Conservation (phyloP, 1,140 invertebrate species). For the Zaprionus camerounensis region DNA sequence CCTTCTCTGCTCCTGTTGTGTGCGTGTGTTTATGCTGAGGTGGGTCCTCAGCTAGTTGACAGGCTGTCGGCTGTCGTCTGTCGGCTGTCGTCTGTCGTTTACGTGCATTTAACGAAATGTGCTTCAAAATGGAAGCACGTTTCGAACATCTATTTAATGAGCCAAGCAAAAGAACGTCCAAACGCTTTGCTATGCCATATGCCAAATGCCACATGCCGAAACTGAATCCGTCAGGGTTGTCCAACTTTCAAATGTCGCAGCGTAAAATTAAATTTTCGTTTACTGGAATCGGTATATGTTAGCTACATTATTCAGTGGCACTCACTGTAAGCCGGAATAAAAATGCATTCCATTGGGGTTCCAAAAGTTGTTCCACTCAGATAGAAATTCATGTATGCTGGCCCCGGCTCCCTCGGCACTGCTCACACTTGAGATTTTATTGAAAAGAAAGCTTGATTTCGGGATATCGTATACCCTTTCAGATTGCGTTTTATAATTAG, state of each 20-base stretch:
- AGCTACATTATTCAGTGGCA: constrained; percentile 73
- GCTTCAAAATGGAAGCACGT: constrained; percentile 79
- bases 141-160: constrained; percentile 78
- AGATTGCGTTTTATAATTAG: background rate
- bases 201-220: background rate
- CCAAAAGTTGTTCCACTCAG: constrained; percentile 10
- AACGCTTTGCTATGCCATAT: constrained; percentile 23
- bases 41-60: constrained; percentile 61
- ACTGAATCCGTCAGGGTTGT: constrained; percentile 30
- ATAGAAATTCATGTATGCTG: constrained; percentile 12
- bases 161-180: constrained; percentile 43
- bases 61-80: constrained; percentile 49
- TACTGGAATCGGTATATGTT: constrained; percentile 17
- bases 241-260: constrained; percentile 75
- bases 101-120: constrained; percentile 82
- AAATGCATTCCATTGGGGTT: background rate
- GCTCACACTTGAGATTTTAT: background rate
- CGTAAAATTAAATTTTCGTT: constrained; percentile 71
- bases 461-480: background rate
- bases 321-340: constrained; percentile 42
- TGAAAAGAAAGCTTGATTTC: background rate
- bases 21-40: background rate
- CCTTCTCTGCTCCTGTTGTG: background rate
- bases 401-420: background rate
- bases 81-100: constrained; percentile 29